Conservation (phyloP, 2,113 vertebrate species). For the Haemorhous mexicanus region DNA sequence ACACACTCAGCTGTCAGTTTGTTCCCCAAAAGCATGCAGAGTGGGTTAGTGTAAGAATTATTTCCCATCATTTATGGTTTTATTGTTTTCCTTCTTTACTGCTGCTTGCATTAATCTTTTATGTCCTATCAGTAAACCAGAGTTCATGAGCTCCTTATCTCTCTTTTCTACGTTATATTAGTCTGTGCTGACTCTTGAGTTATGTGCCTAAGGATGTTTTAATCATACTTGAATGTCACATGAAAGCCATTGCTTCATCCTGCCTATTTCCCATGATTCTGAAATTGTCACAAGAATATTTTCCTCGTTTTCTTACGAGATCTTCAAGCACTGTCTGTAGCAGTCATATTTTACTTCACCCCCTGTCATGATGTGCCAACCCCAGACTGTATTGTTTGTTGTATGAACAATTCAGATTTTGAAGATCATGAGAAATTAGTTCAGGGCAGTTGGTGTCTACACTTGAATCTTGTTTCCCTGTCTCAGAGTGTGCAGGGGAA, state of each 20-base stretch:
- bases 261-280: conserved; percentile 16
- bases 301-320: background rate
- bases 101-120: background rate
- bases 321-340: background rate
- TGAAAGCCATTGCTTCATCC: conserved; percentile 20
- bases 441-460: background rate
- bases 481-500: background rate
- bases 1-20: background rate
- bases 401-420: background rate
- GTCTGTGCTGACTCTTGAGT: background rate
- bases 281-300: background rate
- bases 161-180: background rate
- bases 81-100: background rate
- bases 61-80: background rate
- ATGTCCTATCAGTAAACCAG: background rate
- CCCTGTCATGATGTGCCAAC: background rate
- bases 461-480: background rate
- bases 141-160: background rate
- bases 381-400: background rate
- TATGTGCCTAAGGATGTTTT: conserved; percentile 2
- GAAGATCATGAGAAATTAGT: background rate
- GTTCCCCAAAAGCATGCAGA: background rate
- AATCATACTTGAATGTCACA: background rate
- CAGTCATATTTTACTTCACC: background rate
- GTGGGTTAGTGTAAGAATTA: background rate